Evolutionary conservation across 1,140 invertebrate genomes (phyloP), one percentile per base, ranked within the genome.

Genomic region (Cotesia vestalis): DNA sequence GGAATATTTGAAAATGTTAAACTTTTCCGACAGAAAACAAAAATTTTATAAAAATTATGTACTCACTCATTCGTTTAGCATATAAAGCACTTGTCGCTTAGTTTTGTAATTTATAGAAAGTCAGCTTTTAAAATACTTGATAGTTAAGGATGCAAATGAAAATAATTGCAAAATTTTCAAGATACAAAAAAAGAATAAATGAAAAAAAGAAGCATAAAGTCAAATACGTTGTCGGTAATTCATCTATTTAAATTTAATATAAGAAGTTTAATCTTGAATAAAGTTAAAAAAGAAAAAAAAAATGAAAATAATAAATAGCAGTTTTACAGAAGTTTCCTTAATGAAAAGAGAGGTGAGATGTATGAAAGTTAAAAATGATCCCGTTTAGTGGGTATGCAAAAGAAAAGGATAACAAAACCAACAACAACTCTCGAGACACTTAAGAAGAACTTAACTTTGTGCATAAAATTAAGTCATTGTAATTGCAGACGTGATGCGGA

Each of bases 391-490:
- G 9, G 14, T n/a, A 12, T 57, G 69, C 57, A 60, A 53, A 53
- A 64, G 46, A 69, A 62, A 73, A 61, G 59, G 57, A 69, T 40
- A 62, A 60, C 68, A 66, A 52, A 66, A 11, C 52, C 40, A 60
- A 61, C 66, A 75, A 72, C 74, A 66, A 66, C 53, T 71, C 51
- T 64, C 17, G 75, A 77, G 78, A 84, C 81, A 85, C 82, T 84
- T 84, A 84, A 86, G 81, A 81, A 79, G 76, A 83, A 80, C 81
- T 85, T 84, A 85, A 86, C 84, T 85, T 86, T 66, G 76, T 77
- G 84, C 85, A 86, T 86, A 86, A 86, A 86, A 86, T 86, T 85
- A 85, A 84, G 78, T 81, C 79, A 84, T 83, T 79, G 82, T 78
- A 82, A 81, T 85, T 86, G 79, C 77, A 78, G 76, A 79, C 76